phyloP scores from a whole-genome alignment of 2,113 vertebrate species.

The Castor canadensis region DNA sequence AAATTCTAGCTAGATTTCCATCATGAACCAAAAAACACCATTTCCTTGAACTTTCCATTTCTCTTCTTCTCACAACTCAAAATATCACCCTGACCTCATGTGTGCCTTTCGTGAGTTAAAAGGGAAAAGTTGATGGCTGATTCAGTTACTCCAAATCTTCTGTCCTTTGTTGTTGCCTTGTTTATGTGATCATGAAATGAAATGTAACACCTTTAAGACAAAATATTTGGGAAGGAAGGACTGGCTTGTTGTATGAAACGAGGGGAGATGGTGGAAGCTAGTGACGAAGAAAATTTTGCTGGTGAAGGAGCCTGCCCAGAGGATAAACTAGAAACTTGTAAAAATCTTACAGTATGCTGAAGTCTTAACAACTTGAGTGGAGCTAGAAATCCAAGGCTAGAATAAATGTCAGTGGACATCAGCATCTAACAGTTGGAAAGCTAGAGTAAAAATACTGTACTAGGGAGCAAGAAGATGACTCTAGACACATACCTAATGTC shows the following conservation, averaged over 20 bases:
- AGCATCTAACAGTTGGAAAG: not conserved
- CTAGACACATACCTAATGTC: not conserved
- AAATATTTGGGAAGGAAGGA: not conserved
- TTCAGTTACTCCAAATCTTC: not conserved
- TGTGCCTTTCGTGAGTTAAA: not conserved
- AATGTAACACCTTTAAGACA: too few species aligned
- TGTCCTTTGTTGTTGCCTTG: not conserved
- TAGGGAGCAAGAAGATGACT: not conserved
- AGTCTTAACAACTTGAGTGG: not conserved
- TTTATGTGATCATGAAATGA: not conserved
- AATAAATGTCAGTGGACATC: not conserved
- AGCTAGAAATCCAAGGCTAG: not conserved
- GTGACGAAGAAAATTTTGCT: not conserved
- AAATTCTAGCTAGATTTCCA: not conserved
- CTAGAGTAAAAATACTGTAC: not conserved
- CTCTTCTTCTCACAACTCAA: not conserved
- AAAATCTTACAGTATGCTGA: not conserved
- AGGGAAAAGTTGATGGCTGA: not conserved
- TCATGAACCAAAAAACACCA: not conserved
- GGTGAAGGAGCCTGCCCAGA: not conserved
- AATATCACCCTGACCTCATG: not conserved
- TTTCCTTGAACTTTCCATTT: not conserved
- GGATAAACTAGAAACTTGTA: not conserved
- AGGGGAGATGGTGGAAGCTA: not conserved
- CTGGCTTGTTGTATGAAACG: not conserved